These are phyloP conservation scores for Promerops cafer DNA, from an alignment of 2,113 vertebrate genomes.

Conservation along the genomic window DNA sequence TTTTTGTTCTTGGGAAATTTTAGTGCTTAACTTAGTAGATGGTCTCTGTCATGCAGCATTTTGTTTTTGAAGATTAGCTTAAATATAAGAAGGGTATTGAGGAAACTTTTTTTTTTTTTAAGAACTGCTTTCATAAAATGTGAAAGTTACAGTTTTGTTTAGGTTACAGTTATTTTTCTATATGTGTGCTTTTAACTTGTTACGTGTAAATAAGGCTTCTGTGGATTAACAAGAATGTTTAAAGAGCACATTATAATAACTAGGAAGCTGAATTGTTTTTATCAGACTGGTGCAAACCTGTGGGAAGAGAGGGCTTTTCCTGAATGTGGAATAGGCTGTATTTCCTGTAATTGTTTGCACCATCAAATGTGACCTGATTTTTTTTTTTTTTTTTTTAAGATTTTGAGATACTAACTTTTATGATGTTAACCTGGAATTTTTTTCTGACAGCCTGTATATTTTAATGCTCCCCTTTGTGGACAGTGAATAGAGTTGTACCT, in stretches of 20 bases:
- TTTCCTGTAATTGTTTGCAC: constrained; percentile 73
- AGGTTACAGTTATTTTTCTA: background rate
- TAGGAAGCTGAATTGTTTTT: constrained; percentile 68
- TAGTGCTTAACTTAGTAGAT: background rate
- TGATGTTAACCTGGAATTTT: background rate
- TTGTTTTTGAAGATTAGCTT: background rate
- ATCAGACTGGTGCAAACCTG: constrained; percentile 63
- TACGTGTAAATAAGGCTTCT: constrained; percentile 17
- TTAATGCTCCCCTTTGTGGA: background rate
- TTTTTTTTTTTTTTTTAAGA: background rate
- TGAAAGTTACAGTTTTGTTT: background rate
- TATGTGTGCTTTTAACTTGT: background rate
- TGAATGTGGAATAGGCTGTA: constrained; percentile 46
- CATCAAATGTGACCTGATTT: constrained; percentile 52
- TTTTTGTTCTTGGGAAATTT: background rate
- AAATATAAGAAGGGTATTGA: background rate
- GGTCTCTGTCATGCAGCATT: background rate
- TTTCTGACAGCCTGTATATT: background rate
- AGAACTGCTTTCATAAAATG: background rate
- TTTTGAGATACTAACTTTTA: background rate
- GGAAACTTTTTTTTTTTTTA: background rate
- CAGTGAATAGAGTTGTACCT: background rate
- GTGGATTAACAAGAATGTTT: constrained; percentile 54
- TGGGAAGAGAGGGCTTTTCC: constrained; percentile 68
- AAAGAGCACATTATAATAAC: constrained; percentile 58